Base-by-base conservation (phyloP, 2,888 invertebrate species). In the Pyrrhosoma nymphula region DNA sequence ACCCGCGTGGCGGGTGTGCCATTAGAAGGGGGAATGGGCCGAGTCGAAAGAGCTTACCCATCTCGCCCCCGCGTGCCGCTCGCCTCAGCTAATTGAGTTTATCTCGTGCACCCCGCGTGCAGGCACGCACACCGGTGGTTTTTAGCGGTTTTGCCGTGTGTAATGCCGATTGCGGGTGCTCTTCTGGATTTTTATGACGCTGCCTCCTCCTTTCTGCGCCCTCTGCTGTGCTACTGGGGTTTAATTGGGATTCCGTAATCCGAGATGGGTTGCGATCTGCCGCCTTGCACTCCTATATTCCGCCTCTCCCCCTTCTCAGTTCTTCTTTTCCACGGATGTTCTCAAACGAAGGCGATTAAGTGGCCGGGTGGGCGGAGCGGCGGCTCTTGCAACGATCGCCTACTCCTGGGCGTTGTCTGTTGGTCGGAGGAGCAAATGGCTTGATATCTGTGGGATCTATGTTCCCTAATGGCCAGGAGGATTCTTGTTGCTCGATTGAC, bases 191-290 rank as follows among this genome's bases (percentile, higher is more conserved):
- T 60, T 35, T 82, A 82, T 35, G 35, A 82, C 14, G 12, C 30
- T 82, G 14, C 4, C 3, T 35, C 82, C 82, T 1, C 26, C 10
- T 47, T 47, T 60, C 16, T 60, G 60, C 23, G n/a, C 23, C 26
- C 82, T 14, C 82, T 82, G 82, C 16, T 35, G 35, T 82, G 26
- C 82, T 35, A 82, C 35, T 82, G 82, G 35, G 35, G 10, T 30
- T 82, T 82, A 82, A 82, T 82, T 82, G 82, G 82, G 82, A 82
- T 35, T 82, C 82, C 82, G 35, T 82, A 82, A 82, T 35, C 82
- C 82, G 82, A 8, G 8, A 16, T 12, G 16, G 35, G 14, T 26
- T 0, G 35, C 82, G 82, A 16, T 82, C 30, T 0, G 12, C 30
- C 12, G 14, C 12, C 0, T 82, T 35, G 82, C 30, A 35, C 35